These are phyloP conservation scores for Dicaeum eximium DNA, from an alignment of 2,113 vertebrate species.

Conservation along the genomic window DNA sequence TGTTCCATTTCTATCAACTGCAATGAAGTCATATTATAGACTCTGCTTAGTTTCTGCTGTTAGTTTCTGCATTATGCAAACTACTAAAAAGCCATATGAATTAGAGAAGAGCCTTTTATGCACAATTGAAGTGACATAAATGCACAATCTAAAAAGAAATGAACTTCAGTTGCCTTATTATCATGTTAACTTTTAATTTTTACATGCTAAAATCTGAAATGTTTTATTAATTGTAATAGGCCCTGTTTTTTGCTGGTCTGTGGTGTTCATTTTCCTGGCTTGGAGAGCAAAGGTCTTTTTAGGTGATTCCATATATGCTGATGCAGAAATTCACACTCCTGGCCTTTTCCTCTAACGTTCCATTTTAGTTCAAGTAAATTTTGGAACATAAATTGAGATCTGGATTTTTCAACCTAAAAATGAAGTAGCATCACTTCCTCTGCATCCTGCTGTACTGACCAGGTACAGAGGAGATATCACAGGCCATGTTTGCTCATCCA, in stretches of 20 bases:
- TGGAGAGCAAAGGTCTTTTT: neutral
- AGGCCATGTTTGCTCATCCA: neutral
- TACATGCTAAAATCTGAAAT: neutral
- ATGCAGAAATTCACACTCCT: neutral
- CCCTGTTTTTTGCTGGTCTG: neutral
- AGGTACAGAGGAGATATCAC: neutral
- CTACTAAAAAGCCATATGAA: slow-evolving; percentile 39
- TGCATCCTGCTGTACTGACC: neutral
- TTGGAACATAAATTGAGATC: neutral
- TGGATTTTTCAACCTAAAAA: neutral
- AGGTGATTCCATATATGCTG: neutral
- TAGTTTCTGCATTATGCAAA: slow-evolving; percentile 29
- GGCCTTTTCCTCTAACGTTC: neutral
- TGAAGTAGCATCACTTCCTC: neutral
- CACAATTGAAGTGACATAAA: slow-evolving; percentile 35
- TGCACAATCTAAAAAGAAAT: slow-evolving; percentile 9
- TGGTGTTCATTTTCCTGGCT: neutral
- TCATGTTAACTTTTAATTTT: slow-evolving; percentile 32
- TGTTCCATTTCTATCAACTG: slow-evolving; percentile 15
- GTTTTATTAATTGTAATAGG: slow-evolving; percentile 37
- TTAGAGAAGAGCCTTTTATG: slow-evolving; percentile 42
- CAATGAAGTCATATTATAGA: neutral
- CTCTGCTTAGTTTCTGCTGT: neutral
- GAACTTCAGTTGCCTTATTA: slow-evolving; percentile 21
- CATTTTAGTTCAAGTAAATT: neutral